Evolutionary conservation across 2,888 invertebrate species (phyloP).

Genomic region (Dusona sp.): DNA sequence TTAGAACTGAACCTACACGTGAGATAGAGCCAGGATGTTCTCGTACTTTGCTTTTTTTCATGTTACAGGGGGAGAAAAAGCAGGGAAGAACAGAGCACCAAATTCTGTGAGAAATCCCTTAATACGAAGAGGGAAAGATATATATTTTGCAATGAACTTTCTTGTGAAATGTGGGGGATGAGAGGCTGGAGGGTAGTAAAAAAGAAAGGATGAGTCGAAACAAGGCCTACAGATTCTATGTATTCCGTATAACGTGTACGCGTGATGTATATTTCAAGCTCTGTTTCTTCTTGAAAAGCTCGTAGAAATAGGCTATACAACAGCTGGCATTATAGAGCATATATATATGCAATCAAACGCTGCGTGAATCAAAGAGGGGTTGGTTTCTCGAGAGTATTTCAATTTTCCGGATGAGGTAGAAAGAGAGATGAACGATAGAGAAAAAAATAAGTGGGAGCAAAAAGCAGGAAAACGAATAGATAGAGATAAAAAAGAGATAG

Average conservation of each 20-base stretch:
- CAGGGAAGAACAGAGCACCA: slow-evolving; percentile 24
- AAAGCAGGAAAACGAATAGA: slow-evolving; percentile 48
- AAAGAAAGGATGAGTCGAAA: slow-evolving; percentile 42
- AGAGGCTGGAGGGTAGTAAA: slow-evolving; percentile 38
- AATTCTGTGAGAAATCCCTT: slow-evolving; percentile 55
- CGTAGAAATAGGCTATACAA: slow-evolving; percentile 27
- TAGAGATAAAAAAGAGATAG: slow-evolving; percentile 20
- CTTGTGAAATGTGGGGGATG: slow-evolving; percentile 36
- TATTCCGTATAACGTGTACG: slow-evolving; percentile 26
- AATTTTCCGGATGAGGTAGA: slow-evolving; percentile 56
- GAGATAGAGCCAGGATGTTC: background rate
- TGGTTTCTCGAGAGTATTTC: slow-evolving; percentile 62
- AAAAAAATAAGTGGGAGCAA: slow-evolving; percentile 24
- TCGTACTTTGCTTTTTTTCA: background rate
- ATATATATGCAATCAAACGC: background rate
- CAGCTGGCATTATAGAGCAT: slow-evolving; percentile 49
- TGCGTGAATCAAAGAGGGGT: slow-evolving; percentile 37
- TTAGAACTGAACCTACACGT: slow-evolving; percentile 7
- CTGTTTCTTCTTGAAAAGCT: slow-evolving; percentile 46
- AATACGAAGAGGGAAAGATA: slow-evolving; percentile 49
- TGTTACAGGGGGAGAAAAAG: background rate
- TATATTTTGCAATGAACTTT: slow-evolving; percentile 63
- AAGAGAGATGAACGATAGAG: slow-evolving; percentile 33
- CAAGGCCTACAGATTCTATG: slow-evolving; percentile 50
- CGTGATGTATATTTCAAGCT: slow-evolving; percentile 60